These are phyloP conservation scores for Echinarachnius parma DNA, from an alignment of 53 echinoderm and acorn worm species.

Conservation along the genomic window DNA sequence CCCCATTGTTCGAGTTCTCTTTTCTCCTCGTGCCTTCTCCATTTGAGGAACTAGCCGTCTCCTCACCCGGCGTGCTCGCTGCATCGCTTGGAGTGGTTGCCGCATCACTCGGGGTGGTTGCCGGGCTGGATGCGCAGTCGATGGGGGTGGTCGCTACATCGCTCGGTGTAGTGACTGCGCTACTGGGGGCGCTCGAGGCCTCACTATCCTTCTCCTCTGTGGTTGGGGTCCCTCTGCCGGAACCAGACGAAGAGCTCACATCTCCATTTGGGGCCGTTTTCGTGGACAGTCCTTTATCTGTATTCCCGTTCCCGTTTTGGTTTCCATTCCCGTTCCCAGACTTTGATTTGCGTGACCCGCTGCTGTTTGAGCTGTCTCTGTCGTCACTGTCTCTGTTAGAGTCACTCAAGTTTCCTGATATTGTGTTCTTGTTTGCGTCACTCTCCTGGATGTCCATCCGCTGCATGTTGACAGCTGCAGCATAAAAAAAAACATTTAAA, in stretches of 20 bases:
- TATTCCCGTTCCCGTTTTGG: conserved; percentile 16
- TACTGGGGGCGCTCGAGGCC: too few species aligned
- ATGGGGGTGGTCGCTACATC: too few species aligned
- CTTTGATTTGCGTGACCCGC: too few species aligned
- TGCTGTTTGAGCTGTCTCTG: conserved; percentile 14
- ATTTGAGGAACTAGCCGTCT: neutral
- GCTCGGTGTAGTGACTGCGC: too few species aligned
- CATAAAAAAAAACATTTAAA: neutral
- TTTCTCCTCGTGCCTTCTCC: neutral
- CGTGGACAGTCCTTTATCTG: conserved; percentile 21
- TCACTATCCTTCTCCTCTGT: too few species aligned
- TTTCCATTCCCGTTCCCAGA: conserved; percentile 17
- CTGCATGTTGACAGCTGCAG: conserved; percentile 30
- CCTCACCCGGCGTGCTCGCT: conserved; percentile 1
- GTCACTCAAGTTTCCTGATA: conserved; percentile 21
- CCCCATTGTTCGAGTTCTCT: neutral
- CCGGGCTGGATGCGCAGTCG: too few species aligned
- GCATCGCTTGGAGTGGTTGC: conserved; percentile 4
- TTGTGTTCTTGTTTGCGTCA: conserved; percentile 35
- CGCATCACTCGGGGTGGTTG: too few species aligned
- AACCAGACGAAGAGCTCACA: too few species aligned
- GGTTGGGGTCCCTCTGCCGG: too few species aligned
- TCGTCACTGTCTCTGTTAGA: conserved; percentile 20
- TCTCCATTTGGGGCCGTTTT: neutral
- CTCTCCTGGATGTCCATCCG: conserved; percentile 4